Base-by-base conservation (phyloP, 1,140 invertebrate species). In the Tetragonula clypearis region DNA sequence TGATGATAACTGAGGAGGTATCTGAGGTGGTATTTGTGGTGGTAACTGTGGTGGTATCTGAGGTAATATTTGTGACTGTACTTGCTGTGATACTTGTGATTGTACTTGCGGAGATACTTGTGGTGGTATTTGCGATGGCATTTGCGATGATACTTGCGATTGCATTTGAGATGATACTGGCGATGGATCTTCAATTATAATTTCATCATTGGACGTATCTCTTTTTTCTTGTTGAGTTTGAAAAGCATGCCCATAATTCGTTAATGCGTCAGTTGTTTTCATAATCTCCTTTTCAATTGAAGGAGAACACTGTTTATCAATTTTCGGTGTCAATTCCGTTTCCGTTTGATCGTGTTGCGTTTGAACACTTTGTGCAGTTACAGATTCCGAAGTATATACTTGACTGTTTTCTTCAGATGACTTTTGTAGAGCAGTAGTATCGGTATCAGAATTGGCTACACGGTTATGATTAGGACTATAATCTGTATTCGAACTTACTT, bases 401-500 rank as follows among this genome's bases (percentile, higher is more conserved):
- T 91, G 91, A 49, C 86, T 86, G 69, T 86, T 89, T 35, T 91
- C 87, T 49, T 93, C 92, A 58, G 87, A 87, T 49, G 90, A 85
- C 71, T 91, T 92, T 71, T 90, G 90, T 41, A 90, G n/a, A 68
- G 84, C 75, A 21, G 86, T 86, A 21, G 86, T 85, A 76, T 92
- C 91, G 0, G 86, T 87, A 55, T 92, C 93, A 15, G 92, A 92
- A 73, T 90, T 93, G 1, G 89, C 84, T 2, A 89, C 88, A 3
- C 93, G 92, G 77, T 90, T 93, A 41, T 81, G 88, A 86, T 86
- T 93, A 56, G 90, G 92, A 77, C 92, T 94, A 60, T 94, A 94
- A 14, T 94, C 93, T 14, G 90, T 85, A n/a, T 93, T 93, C 0
- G 93, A 93, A 78, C 90, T 92, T 14, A 92, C 92, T 86, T 95